Percentiles rank a stretch among this genome's conserved stretches.
phyloP scores from a whole-genome alignment of 2,888 invertebrate species.

The Eupeodes luniger region DNA sequence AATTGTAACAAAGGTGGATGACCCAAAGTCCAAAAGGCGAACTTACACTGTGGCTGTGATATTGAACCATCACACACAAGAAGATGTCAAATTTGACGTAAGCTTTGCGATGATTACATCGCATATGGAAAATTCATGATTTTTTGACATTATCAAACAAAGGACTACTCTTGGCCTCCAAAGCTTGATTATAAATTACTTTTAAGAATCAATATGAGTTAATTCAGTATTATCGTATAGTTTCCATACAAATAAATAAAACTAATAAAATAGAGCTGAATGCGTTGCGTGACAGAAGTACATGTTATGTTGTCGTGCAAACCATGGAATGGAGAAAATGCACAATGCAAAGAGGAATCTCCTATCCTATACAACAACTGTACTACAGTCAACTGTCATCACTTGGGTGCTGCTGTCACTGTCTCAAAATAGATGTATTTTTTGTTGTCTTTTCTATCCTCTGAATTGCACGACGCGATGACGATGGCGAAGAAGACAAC shows the following conservation, averaged over 20 bases:
- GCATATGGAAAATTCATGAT: background rate
- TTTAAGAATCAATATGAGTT: constrained; percentile 32
- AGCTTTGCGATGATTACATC: constrained; percentile 12
- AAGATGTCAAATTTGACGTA: constrained; percentile 52
- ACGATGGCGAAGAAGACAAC: background rate
- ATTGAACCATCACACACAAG: background rate
- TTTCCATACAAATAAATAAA: background rate
- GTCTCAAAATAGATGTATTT: constrained; percentile 5
- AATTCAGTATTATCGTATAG: constrained; percentile 44
- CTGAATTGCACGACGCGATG: constrained; percentile 35
- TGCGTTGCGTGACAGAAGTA: constrained; percentile 67
- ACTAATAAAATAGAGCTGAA: background rate
- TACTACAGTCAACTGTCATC: constrained; percentile 24
- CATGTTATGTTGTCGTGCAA: constrained; percentile 49
- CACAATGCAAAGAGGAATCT: constrained; percentile 51
- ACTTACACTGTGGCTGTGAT: background rate
- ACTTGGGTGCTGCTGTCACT: constrained; percentile 52
- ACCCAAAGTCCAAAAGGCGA: constrained; percentile 24
- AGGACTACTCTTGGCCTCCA: background rate
- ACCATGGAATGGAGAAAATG: background rate
- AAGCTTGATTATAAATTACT: constrained; percentile 39
- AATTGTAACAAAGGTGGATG: constrained; percentile 68
- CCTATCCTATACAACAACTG: constrained; percentile 1
- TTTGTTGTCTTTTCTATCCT: constrained; percentile 4
- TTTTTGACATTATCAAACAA: too few relatives aligned